Conservation (phyloP, 2,113 vertebrate genomes). For the Amblyopsis rosae region DNA sequence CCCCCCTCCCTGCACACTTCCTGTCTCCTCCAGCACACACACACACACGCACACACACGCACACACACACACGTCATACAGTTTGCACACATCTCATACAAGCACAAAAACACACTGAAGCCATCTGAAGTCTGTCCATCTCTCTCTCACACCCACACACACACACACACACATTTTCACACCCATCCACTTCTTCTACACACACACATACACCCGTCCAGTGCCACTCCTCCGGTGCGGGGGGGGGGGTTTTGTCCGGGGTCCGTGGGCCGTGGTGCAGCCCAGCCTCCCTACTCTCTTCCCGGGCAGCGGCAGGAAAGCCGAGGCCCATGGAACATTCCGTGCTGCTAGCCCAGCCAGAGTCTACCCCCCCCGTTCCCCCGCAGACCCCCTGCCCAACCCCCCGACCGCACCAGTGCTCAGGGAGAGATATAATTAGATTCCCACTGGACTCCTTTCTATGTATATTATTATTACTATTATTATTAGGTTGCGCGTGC, state of each 20-base stretch:
- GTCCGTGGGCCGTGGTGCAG: slow-evolving; percentile 82
- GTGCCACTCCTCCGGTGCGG: slow-evolving; percentile 62
- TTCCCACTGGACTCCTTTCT: slow-evolving; percentile 33
- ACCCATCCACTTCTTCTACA: slow-evolving; percentile 63
- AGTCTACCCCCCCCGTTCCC: slow-evolving; percentile 10
- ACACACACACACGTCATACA: slow-evolving; percentile 31
- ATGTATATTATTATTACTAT: background rate
- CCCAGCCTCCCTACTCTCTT: slow-evolving; percentile 85
- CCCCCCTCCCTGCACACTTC: slow-evolving; percentile 68
- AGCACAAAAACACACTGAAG: no score
- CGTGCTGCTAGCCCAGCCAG: slow-evolving; percentile 84
- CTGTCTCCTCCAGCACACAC: slow-evolving; percentile 75
- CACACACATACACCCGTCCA: slow-evolving; percentile 46
- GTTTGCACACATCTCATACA: no score
- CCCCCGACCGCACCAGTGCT: slow-evolving; percentile 22
- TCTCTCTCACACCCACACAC: no score
- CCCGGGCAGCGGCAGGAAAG: slow-evolving; percentile 76
- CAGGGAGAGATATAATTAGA: slow-evolving; percentile 69
- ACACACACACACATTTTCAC: slow-evolving; percentile 2
- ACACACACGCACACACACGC: slow-evolving; percentile 61
- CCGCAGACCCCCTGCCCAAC: slow-evolving; percentile 23
- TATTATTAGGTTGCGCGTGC: no score
- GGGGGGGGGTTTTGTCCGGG: slow-evolving; percentile 80
- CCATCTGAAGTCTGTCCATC: no score
- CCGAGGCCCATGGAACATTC: slow-evolving; percentile 83